Conservation (phyloP, 2,888 invertebrate genomes). For the Ypsolopha sequella region DNA sequence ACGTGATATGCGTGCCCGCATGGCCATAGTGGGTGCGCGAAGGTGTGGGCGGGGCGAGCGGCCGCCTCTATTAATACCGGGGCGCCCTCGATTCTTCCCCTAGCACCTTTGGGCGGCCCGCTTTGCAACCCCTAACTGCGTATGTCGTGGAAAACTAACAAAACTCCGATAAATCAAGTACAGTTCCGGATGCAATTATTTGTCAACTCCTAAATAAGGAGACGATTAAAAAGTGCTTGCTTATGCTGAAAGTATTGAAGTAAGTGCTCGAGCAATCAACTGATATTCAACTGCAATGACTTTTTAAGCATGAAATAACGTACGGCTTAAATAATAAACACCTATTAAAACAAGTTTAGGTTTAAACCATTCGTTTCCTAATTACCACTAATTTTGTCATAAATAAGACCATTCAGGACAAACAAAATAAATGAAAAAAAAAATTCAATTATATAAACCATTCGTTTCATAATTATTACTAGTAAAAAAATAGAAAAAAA, state of each 20-base stretch:
- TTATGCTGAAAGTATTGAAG: not conserved
- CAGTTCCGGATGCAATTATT: not conserved
- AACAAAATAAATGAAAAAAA: no score
- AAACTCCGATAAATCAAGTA: conserved; percentile 11
- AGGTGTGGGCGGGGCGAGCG: conserved; percentile 41
- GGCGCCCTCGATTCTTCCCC: conserved; percentile 34
- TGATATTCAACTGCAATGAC: no score
- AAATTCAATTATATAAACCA: no score
- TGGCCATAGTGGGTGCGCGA: conserved; percentile 22
- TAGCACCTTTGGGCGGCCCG: conserved; percentile 24
- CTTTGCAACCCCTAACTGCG: conserved; percentile 5
- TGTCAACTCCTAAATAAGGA: conserved; percentile 23
- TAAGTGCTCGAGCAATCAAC: not conserved
- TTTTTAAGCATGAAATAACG: no score
- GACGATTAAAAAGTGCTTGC: not conserved
- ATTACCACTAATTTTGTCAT: no score
- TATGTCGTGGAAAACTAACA: no score
- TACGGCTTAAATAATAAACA: no score
- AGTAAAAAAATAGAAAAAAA: no score
- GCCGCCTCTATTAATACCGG: conserved; percentile 60
- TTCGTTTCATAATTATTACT: no score
- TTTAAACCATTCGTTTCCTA: no score
- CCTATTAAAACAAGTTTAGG: no score
- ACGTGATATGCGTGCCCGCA: conserved; percentile 35
- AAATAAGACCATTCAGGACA: no score